Base-by-base conservation (phyloP, 1,140 invertebrate genomes). In the Kradibia gibbosae region DNA sequence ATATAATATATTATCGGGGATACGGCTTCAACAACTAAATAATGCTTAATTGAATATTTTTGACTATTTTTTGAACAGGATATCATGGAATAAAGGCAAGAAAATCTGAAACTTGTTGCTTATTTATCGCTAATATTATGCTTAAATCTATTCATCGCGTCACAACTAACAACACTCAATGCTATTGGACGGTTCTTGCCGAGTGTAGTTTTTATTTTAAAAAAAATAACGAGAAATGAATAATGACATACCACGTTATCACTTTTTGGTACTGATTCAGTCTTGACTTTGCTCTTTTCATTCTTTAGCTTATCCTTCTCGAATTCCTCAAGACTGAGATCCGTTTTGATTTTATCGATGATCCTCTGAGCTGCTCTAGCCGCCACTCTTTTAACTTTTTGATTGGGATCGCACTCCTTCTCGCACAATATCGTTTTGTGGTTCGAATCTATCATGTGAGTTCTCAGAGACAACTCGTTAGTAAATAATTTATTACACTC, bases 361-460 rank as follows among this genome's bases (percentile, higher is more conserved):
- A 91, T 91, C 34, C 88, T 91, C 31, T 91, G 90, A 0, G 91
- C 91, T 3, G 90, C 90, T 70, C 85, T 91, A 0, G 91, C 91
- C 3, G 91, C 90, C 0, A 90, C 88, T 25, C 91, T 83, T 53
- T 91, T 91, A 42, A 91, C 88, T 65, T 90, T 83, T 48, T 91
- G 91, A 31, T 91, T 91, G 0, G 90, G 88, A 85, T 91, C 90
- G 62, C 91, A 91, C 42, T 91, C 90, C 71, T 91, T 84, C 0
- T 89, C 90, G 0, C 87, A 84, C 3, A 91, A 39, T 11, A 88
- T 85, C 2, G 90, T 91, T 48, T 89, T 90, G 48, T 91, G 91
- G 86, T 87, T 88, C 0, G 90, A 91, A 0, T 90, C 89, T 73
- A 91, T 87, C 13, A 91, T 39, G 84, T 91, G 91, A 85, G 91